Evolutionary conservation across 2,113 vertebrate species (phyloP).

Genomic region (Pagrus major): DNA sequence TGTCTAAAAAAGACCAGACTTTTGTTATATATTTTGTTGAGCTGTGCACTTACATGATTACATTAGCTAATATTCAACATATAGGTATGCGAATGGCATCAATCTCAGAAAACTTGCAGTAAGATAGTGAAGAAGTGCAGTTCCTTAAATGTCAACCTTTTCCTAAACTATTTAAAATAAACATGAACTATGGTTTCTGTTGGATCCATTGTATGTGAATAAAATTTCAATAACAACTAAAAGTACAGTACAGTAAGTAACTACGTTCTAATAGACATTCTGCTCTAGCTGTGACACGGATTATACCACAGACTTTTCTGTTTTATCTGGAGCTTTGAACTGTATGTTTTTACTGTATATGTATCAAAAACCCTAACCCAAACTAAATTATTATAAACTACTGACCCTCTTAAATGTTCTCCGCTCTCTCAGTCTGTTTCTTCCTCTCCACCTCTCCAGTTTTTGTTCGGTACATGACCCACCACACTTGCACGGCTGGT

Average conservation of each 20-base stretch:
- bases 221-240: neutral
- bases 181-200: no score
- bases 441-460: neutral
- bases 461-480: neutral
- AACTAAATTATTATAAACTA: neutral
- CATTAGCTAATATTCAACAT: no score
- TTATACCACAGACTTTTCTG: neutral
- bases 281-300: neutral
- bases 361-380: neutral
- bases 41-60: no score
- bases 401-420: neutral
- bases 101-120: no score
- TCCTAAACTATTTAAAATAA: no score
- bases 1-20: no score
- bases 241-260: no score
- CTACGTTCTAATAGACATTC: neutral
- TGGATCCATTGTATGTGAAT: neutral
- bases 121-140: no score
- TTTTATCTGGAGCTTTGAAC: neutral
- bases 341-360: neutral
- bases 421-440: neutral
- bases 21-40: no score
- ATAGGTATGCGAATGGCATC: no score
- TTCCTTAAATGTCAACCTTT: no score
- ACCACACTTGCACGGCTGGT: conserved; percentile 31